Conservation (phyloP, 2,888 invertebrate species). For the Leptopterna dolabrata region DNA sequence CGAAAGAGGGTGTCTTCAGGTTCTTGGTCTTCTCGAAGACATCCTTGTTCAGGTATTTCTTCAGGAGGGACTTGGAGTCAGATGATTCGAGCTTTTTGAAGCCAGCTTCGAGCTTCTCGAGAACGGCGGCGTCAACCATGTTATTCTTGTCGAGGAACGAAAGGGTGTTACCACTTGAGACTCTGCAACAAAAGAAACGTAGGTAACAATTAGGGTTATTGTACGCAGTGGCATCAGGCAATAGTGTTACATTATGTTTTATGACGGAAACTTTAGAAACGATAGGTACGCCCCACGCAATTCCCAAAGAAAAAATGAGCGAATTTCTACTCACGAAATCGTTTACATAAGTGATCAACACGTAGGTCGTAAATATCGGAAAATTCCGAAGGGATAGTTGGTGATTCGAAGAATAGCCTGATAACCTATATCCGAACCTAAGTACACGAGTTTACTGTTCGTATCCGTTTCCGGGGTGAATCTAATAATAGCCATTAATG, state of each 20-base stretch:
- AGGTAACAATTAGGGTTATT: background rate
- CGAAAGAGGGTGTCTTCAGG: conserved; percentile 89
- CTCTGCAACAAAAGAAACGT: conserved; percentile 26
- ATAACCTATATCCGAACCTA: background rate
- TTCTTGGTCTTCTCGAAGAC: conserved; percentile 91
- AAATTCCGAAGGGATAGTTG: background rate
- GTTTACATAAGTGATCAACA: background rate
- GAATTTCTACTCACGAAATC: too few relatives aligned
- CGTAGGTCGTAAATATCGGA: background rate
- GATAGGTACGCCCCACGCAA: too few relatives aligned
- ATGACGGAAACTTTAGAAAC: too few relatives aligned
- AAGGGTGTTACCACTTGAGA: conserved; percentile 15
- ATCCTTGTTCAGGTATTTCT: conserved; percentile 93
- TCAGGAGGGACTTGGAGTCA: conserved; percentile 95
- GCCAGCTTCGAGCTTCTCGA: conserved; percentile 92
- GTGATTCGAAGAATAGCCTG: background rate
- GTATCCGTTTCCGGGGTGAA: too few relatives aligned
- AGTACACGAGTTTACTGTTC: background rate
- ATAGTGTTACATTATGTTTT: too few relatives aligned
- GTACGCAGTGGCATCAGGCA: too few relatives aligned
- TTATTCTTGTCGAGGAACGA: conserved; percentile 26
- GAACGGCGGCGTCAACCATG: conserved; percentile 92
- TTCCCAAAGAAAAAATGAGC: too few relatives aligned
- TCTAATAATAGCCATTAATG: too few relatives aligned
- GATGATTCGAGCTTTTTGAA: conserved; percentile 87